These are phyloP conservation scores for Malurus leucopterus DNA, from an alignment of 2,797 vertebrate species.

Conservation along the genomic window DNA sequence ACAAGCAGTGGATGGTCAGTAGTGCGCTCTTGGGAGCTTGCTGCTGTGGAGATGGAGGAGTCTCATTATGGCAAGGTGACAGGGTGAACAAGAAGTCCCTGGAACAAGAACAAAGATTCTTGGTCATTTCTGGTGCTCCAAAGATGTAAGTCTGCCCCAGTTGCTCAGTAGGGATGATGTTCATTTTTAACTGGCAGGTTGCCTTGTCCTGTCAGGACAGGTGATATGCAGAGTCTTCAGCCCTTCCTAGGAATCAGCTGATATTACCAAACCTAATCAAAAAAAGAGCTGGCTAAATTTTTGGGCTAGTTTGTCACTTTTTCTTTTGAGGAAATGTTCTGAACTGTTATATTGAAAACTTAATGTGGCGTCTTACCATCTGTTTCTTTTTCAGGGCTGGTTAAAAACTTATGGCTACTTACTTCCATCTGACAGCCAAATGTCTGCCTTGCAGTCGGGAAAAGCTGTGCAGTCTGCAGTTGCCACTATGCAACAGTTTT, in stretches of 20 bases:
- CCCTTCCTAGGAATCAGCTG: not conserved
- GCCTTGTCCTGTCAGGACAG: not conserved
- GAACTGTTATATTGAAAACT: not conserved
- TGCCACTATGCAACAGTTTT: conserved; percentile 89
- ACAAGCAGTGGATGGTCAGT: not conserved
- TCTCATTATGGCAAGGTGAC: not conserved
- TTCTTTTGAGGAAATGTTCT: not conserved
- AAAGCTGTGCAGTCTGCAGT: conserved; percentile 87
- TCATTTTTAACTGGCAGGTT: not conserved
- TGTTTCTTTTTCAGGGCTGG: conserved; percentile 79
- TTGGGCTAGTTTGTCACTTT: not conserved
- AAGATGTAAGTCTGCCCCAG: not conserved
- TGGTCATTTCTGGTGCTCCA: not conserved
- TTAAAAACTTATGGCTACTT: conserved; percentile 89
- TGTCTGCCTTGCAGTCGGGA: conserved; percentile 81
- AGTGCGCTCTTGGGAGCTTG: not conserved
- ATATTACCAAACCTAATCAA: not conserved
- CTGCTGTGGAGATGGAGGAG: not conserved
- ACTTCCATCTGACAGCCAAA: conserved; percentile 82
- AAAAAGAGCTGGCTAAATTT: not conserved
- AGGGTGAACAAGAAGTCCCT: not conserved
- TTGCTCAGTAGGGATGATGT: not conserved
- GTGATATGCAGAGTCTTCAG: not conserved
- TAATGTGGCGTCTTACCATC: not conserved
- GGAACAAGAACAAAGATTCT: not conserved